phyloP scores from a whole-genome alignment of 2,888 invertebrate species.

The Holacanthella duospinosa region DNA sequence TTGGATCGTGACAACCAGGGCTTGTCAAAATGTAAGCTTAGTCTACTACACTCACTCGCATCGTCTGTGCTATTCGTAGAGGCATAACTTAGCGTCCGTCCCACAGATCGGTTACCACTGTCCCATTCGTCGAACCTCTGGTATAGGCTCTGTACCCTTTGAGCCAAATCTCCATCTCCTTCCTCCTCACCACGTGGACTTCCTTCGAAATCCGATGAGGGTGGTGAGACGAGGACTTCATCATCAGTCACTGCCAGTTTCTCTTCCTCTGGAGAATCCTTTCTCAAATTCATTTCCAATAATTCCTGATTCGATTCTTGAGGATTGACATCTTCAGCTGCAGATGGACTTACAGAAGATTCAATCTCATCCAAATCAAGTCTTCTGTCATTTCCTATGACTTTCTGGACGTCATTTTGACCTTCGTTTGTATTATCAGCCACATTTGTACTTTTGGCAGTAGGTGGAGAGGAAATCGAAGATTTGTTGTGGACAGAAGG shows the following conservation, averaged over 20 bases:
- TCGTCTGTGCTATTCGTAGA: background rate
- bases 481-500: too few relatives aligned
- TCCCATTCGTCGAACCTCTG: constrained; percentile 89
- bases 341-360: background rate
- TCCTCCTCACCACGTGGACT: constrained; percentile 48
- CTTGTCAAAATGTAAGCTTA: constrained; percentile 6
- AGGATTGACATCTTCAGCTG: background rate
- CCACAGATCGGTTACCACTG: constrained; percentile 45
- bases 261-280: constrained; percentile 43
- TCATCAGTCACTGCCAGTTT: background rate
- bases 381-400: too few relatives aligned
- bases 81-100: constrained; percentile 41
- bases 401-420: too few relatives aligned
- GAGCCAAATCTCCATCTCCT: constrained; percentile 60
- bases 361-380: too few relatives aligned
- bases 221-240: constrained; percentile 46
- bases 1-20: constrained; percentile 46
- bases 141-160: constrained; percentile 80
- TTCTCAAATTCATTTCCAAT: background rate
- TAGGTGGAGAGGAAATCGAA: background rate
- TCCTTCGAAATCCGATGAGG: constrained; percentile 59
- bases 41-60: background rate
- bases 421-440: background rate
- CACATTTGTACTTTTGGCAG: constrained; percentile 1
- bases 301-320: background rate